phyloP scores from a whole-genome alignment of 2,113 vertebrate genomes.

The Labeo catla region DNA sequence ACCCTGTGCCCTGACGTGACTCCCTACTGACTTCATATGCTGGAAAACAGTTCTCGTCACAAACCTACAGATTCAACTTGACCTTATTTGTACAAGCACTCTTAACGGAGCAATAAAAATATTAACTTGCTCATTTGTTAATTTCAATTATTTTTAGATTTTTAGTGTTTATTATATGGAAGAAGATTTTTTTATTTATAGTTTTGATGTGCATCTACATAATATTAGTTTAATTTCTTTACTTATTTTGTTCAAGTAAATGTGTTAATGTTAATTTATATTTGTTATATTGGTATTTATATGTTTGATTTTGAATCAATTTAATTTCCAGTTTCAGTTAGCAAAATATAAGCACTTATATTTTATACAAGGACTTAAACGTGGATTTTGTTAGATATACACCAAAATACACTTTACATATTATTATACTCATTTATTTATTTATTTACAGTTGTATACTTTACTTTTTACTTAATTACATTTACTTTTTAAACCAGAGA shows the following conservation, averaged over 20 bases:
- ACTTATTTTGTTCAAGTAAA: background rate
- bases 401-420: too few relatives aligned
- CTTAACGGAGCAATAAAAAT: background rate
- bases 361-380: too few relatives aligned
- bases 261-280: background rate
- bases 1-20: slow-evolving; percentile 25
- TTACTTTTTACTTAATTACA: too few relatives aligned
- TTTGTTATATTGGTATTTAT: background rate
- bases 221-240: background rate
- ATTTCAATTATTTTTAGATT: background rate
- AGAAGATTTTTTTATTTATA: background rate
- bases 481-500: background rate
- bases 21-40: background rate
- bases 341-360: background rate
- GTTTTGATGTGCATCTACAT: background rate
- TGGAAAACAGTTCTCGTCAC: background rate
- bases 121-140: background rate
- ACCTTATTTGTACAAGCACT: background rate
- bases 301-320: background rate
- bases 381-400: too few relatives aligned
- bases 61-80: background rate
- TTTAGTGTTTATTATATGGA: background rate
- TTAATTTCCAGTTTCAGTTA: background rate
- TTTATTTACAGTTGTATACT: too few relatives aligned
- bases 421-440: too few relatives aligned